phyloP scores from a whole-genome alignment of 2,113 vertebrate species.

The Pterocles gutturalis region DNA sequence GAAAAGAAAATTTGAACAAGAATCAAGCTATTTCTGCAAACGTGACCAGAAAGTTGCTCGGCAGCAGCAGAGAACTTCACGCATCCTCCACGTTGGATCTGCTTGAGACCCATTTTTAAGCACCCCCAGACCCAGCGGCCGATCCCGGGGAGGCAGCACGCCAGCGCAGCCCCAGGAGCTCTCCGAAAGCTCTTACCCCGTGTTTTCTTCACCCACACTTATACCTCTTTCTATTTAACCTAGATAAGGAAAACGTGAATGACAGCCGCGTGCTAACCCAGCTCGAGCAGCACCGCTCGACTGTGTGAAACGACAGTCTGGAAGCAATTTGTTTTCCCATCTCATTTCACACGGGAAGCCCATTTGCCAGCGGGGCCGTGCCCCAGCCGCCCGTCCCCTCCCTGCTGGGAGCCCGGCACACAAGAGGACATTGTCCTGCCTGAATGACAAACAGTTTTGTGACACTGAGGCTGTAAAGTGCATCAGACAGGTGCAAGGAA shows the following conservation, averaged over 20 bases:
- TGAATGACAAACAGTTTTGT: constrained; percentile 26
- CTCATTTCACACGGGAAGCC: constrained; percentile 38
- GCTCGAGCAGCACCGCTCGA: background rate
- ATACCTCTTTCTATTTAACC: background rate
- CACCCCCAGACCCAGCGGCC: background rate
- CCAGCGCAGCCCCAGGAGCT: fast-evolving
- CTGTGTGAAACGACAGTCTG: background rate
- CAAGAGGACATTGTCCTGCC: constrained; percentile 51
- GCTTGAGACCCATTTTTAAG: background rate
- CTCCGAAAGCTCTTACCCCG: background rate
- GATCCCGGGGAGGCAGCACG: fast-evolving
- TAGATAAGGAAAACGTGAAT: background rate
- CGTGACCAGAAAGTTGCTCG: background rate
- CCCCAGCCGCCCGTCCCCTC: background rate
- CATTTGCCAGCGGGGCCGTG: background rate
- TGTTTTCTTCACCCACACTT: background rate
- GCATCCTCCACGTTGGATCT: fast-evolving
- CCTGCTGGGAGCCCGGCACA: background rate
- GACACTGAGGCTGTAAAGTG: constrained; percentile 13
- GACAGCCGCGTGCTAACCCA: background rate
- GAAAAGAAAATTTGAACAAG: background rate
- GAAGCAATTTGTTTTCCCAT: constrained; percentile 23
- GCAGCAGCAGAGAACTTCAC: background rate
- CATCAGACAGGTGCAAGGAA: constrained; percentile 64
- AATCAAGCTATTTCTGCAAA: background rate